Evolutionary conservation across 2,797 vertebrate species (phyloP), one percentile per base, ranked within the genome.

Genomic region (Etheostoma nigrum): DNA sequence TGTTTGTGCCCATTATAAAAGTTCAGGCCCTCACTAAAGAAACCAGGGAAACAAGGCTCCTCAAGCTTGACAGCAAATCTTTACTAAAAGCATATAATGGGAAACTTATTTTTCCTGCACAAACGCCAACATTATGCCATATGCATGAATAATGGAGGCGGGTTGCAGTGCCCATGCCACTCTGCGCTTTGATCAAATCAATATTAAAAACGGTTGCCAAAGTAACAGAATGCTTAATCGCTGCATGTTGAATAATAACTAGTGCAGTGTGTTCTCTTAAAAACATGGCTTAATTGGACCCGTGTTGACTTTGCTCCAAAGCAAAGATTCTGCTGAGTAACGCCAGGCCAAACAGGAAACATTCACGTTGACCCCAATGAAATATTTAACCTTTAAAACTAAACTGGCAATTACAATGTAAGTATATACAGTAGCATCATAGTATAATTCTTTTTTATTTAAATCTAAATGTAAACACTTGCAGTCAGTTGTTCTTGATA

Each of bases 51-150:
- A 88, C 58, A 62, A 63, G 64, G 65, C 76, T 84, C 65, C 74
- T 75, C 74, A n/a, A 65, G 71, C 76, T 58, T 93, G 94, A 94
- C 93, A 93, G 93, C 78, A 95, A 94, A 94, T 94, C 94, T 89
- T 93, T 94, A 92, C 93, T 95, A 94, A 95, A 94, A 94, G 92
- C 89, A 93, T 90, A 89, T 72, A 86, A 89, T 86, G 78, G 81
- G 76, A 90, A 86, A 87, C 68, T 81, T 90, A 40, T 40, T 86
- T 72, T 72, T 69, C 62, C 68, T 47, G 57, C 74, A 78, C 73
- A 85, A 89, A 93, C 84, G 88, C 91, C 90, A 93, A 77, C 81
- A 84, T 86, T 75, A 74, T 78, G 71, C 71, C 67, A 76, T 33
- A 59, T 33, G 23, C 78, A 89, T 87, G 83, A 88, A 78, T 90